phyloP scores from a whole-genome alignment of 1,140 invertebrate species.

The Neodiprion lecontei region DNA sequence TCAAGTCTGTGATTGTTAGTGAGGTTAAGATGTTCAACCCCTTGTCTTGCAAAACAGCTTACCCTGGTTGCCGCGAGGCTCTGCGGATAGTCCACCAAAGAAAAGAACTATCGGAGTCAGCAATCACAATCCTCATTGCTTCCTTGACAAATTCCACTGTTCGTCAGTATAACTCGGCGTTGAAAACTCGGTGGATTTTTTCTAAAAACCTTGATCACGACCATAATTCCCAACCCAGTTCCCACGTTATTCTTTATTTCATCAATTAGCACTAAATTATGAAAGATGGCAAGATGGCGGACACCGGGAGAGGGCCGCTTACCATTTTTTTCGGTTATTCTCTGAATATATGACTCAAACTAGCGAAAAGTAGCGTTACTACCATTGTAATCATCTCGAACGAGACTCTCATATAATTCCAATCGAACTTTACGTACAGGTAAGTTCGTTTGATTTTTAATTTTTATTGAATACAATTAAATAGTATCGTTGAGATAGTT shows the following conservation, averaged over 20 bases:
- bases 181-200: slow-evolving; percentile 18
- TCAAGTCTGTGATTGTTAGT: slow-evolving; percentile 9
- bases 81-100: slow-evolving; percentile 8
- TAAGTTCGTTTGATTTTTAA: too few relatives aligned
- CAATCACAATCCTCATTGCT: slow-evolving; percentile 10
- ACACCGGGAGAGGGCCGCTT: neutral
- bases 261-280: neutral
- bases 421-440: too few relatives aligned
- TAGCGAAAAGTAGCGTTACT: too few relatives aligned
- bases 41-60: neutral
- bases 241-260: neutral
- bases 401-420: too few relatives aligned
- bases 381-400: too few relatives aligned
- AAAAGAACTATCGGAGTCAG: slow-evolving; percentile 13
- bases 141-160: slow-evolving; percentile 20
- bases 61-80: slow-evolving; percentile 15
- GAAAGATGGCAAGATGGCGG: neutral
- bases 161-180: slow-evolving; percentile 19
- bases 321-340: neutral
- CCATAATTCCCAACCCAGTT: neutral
- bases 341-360: neutral
- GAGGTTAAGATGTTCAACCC: slow-evolving; percentile 6
- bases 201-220: neutral
- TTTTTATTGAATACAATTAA: too few relatives aligned
- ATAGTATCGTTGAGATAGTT: too few relatives aligned